Conservation (phyloP, 2,113 vertebrate species). For the Gobius niger region DNA sequence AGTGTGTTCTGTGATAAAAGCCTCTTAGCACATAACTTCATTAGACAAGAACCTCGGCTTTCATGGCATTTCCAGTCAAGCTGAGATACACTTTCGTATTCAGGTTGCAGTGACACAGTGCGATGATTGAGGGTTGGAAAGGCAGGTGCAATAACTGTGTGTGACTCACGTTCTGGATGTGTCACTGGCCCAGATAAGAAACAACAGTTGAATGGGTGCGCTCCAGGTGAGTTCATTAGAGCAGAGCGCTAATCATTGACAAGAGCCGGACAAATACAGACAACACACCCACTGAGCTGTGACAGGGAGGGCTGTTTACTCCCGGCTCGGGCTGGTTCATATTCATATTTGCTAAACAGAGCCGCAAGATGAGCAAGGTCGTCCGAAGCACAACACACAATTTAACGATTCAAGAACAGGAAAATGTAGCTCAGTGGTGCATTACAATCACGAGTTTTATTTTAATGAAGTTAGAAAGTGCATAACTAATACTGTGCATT, state of each 20-base stretch:
- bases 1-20: no score
- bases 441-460: background rate
- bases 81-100: background rate
- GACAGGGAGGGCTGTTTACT: constrained; percentile 29
- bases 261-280: constrained; percentile 49
- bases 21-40: no score
- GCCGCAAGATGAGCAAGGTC: background rate
- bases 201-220: constrained; percentile 16
- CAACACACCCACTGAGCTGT: constrained; percentile 34
- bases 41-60: no score
- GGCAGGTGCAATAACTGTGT: constrained; percentile 67
- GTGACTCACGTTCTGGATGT: constrained; percentile 56
- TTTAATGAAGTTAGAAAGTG: constrained; percentile 1
- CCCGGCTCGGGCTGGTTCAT: background rate
- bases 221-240: constrained; percentile 56
- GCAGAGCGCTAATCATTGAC: constrained; percentile 67
- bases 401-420: background rate
- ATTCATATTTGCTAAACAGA: background rate
- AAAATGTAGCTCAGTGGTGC: background rate
- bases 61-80: background rate
- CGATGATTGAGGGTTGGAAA: constrained; percentile 64
- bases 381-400: background rate
- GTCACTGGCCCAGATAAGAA: constrained; percentile 58
- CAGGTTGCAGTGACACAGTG: constrained; percentile 51
- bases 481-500: background rate